Evolutionary conservation across 2,113 vertebrate species (phyloP).

Genomic region (Misgurnus mizolepis): DNA sequence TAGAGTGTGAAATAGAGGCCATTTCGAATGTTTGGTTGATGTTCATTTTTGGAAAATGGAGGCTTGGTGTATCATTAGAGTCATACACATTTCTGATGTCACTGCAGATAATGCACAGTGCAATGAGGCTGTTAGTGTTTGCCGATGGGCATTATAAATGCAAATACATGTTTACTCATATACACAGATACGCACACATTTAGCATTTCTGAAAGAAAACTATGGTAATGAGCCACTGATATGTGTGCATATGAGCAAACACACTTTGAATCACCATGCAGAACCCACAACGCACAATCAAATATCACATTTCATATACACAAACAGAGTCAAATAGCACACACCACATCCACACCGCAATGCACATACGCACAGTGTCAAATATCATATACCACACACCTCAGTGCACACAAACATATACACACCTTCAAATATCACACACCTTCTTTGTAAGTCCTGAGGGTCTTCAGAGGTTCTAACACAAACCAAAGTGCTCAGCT

Average conservation of each 20-base stretch:
- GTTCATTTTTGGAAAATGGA: slow-evolving; percentile 61
- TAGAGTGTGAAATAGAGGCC: slow-evolving; percentile 45
- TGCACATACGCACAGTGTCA: neutral
- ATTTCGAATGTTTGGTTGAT: slow-evolving; percentile 41
- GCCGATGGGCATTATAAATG: slow-evolving; percentile 61
- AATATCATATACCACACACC: slow-evolving; percentile 12
- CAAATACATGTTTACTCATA: slow-evolving; percentile 24
- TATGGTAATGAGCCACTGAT: too few relatives aligned
- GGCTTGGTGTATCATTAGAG: slow-evolving; percentile 61
- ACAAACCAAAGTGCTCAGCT: slow-evolving; percentile 68
- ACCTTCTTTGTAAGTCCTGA: slow-evolving; percentile 40
- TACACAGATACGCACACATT: slow-evolving; percentile 23
- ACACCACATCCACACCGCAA: neutral
- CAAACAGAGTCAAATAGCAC: neutral
- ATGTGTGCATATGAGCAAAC: neutral
- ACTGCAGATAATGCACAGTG: slow-evolving; percentile 57
- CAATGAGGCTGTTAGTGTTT: slow-evolving; percentile 67
- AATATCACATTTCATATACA: slow-evolving; percentile 10
- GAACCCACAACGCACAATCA: neutral
- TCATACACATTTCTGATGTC: slow-evolving; percentile 65
- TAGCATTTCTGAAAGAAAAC: too few relatives aligned
- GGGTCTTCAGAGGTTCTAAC: slow-evolving; percentile 58
- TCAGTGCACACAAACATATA: slow-evolving; percentile 12
- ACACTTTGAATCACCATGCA: neutral
- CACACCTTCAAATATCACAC: slow-evolving; percentile 33